Base-by-base conservation (phyloP, 2,797 vertebrate genomes). In the Chaenodraco wilsoni region DNA sequence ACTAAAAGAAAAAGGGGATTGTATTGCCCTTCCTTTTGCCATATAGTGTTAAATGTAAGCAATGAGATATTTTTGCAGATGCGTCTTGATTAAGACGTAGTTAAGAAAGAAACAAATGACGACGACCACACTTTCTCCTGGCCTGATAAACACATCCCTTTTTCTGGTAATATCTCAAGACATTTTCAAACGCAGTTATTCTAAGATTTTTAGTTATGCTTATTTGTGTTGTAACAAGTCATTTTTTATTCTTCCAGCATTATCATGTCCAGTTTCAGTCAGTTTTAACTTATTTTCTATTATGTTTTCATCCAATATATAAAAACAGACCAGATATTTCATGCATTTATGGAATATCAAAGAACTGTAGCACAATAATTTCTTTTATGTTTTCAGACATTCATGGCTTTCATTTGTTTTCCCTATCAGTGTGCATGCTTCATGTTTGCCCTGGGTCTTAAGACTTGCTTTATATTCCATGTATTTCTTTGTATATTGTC, bases 21-120 rank as follows among this genome's bases (percentile, higher is more conserved):
- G 88, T 85, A 70, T 85, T 83, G 93, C 91, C 95, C 94, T 89
- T 92, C 87, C 94, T 94, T 96, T 96, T 93, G 95, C 96, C 96
- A 95, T 96, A 94, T 95, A 95, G 95, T 96, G 94, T 96, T 97
- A 94, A 93, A 93, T 85, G 92, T 95, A 95, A 93, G 91, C 75
- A 78, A 84, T 76, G 50, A 85, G 87, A 78, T 93, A 86, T 95
- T 94, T 75, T 93, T 91, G 87, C 91, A 92, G 93, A 95, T 94
- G 90, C 82, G 91, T 37, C 85, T 84, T 87, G 79, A 89, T 83
- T 85, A 88, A 93, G 88, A 87, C 8, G 33, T 6, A 63, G 62
- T 89, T 68, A 72, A 56, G 66, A 27, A 86, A 69, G 45, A 46
- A 52, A 48, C n/a, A 23, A 23, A 33, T 3, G 60, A 94, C 92